Conservation (phyloP, 2,888 invertebrate genomes). For the Idaea dimidiata region DNA sequence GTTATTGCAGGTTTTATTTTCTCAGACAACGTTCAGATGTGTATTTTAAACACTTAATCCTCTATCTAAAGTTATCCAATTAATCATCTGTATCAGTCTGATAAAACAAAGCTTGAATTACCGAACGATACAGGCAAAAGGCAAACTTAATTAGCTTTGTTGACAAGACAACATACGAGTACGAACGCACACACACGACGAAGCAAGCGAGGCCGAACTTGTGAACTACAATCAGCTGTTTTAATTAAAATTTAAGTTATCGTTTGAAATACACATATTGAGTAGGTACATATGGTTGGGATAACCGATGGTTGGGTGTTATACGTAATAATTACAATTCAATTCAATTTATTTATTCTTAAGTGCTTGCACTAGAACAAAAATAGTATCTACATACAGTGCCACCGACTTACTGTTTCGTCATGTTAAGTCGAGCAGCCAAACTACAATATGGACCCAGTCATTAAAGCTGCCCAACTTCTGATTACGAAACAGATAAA, state of each 20-base stretch:
- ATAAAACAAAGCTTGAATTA: constrained; percentile 18
- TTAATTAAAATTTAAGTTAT: constrained; percentile 26
- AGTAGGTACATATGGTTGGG: too few relatives aligned
- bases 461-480: too few relatives aligned
- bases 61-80: constrained; percentile 14
- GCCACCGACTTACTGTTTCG: too few relatives aligned
- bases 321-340: too few relatives aligned
- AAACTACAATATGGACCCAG: too few relatives aligned
- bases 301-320: too few relatives aligned
- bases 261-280: constrained; percentile 11
- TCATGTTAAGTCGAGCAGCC: too few relatives aligned
- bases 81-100: constrained; percentile 16
- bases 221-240: constrained; percentile 13
- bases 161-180: constrained; percentile 24
- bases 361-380: too few relatives aligned
- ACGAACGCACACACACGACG: constrained; percentile 8
- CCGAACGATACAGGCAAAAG: constrained; percentile 26
- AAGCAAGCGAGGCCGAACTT: neutral
- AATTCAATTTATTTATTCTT: too few relatives aligned
- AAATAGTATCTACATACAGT: too few relatives aligned
- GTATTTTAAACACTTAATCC: neutral
- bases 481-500: too few relatives aligned
- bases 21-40: constrained; percentile 11
- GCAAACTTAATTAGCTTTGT: constrained; percentile 33
- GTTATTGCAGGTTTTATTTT: constrained; percentile 3